Conservation (phyloP, 1,140 invertebrate genomes). For the Oscheius sp. region DNA sequence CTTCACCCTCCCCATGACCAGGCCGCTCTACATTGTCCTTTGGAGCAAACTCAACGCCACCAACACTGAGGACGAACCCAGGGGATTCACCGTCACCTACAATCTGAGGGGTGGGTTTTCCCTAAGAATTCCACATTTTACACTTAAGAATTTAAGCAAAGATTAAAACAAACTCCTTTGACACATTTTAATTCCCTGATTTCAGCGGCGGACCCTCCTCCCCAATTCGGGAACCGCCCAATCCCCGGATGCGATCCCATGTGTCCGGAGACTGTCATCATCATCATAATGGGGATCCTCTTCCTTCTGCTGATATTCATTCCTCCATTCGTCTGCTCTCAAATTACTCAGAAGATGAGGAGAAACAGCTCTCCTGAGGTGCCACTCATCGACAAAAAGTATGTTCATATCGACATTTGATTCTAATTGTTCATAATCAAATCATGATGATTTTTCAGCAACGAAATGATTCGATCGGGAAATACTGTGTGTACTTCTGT, state of each 20-base stretch:
- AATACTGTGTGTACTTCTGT: slow-evolving; percentile 27
- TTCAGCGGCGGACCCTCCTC: neutral
- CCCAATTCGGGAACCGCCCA: slow-evolving; percentile 1
- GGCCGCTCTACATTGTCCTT: slow-evolving; percentile 24
- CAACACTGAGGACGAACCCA: neutral
- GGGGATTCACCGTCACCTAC: slow-evolving; percentile 25
- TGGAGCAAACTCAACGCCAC: slow-evolving; percentile 28
- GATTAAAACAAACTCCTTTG: neutral
- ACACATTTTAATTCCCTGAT: neutral
- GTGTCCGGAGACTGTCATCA: slow-evolving; percentile 25
- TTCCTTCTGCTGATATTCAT: slow-evolving; percentile 27
- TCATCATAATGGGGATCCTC: slow-evolving; percentile 13
- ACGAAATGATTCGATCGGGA: slow-evolving; percentile 30
- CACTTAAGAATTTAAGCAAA: too few relatives aligned
- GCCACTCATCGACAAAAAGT: slow-evolving; percentile 29
- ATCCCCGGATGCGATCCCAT: slow-evolving; percentile 13
- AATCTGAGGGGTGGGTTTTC: slow-evolving; percentile 13
- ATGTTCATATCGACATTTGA: neutral
- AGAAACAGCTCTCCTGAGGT: slow-evolving; percentile 21
- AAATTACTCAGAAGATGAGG: slow-evolving; percentile 5
- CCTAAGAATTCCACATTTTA: too few relatives aligned
- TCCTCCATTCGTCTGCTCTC: slow-evolving; percentile 21
- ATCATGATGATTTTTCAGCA: neutral
- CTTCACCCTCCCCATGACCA: slow-evolving; percentile 26
- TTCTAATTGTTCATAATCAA: neutral